These are phyloP conservation scores for Vanessa atalanta DNA, from an alignment of 1,140 invertebrate species.

Conservation along the genomic window DNA sequence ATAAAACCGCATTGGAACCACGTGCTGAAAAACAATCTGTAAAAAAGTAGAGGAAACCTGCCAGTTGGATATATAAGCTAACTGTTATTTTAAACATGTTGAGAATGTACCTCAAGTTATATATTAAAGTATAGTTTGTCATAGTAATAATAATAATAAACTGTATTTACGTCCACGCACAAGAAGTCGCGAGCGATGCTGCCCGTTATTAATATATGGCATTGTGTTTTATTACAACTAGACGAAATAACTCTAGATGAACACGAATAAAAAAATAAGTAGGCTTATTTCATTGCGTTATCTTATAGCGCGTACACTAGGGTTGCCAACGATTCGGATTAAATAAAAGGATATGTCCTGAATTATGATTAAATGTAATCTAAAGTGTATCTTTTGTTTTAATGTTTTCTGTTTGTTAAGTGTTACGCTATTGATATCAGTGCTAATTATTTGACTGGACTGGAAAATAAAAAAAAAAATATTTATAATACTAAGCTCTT, in stretches of 20 bases:
- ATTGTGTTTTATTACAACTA: slow-evolving; percentile 1
- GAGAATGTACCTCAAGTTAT: too few relatives aligned
- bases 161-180: neutral
- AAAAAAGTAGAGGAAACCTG: too few relatives aligned
- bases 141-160: neutral
- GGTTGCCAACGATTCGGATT: neutral
- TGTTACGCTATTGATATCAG: too few relatives aligned
- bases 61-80: too few relatives aligned
- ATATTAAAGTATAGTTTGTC: neutral
- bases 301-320: neutral
- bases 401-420: too few relatives aligned
- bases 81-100: too few relatives aligned
- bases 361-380: neutral
- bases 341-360: neutral
- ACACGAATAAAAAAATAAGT: slow-evolving; percentile 2
- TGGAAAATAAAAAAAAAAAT: too few relatives aligned
- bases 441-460: too few relatives aligned
- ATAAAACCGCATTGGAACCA: too few relatives aligned
- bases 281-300: slow-evolving; percentile 5
- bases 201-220: neutral
- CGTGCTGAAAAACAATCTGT: too few relatives aligned
- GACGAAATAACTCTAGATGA: neutral
- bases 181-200: neutral
- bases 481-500: too few relatives aligned
- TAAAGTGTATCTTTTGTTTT: neutral